Conservation (phyloP, 2,888 invertebrate genomes). For the Listrodromus nycthemerus region DNA sequence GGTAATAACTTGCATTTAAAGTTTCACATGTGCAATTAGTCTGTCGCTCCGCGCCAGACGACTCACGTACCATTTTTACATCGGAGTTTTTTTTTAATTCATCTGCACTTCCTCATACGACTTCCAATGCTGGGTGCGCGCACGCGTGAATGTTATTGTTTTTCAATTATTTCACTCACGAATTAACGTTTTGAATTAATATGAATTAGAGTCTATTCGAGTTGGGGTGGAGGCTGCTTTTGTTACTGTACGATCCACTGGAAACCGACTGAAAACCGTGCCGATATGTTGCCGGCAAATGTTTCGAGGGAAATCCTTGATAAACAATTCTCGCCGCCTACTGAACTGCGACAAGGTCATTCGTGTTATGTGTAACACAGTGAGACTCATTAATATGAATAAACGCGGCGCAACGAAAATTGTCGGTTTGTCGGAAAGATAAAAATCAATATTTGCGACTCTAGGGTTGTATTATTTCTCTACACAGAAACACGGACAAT, state of each 20-base stretch:
- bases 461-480: constrained; percentile 48
- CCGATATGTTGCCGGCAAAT: neutral
- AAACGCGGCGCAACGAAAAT: constrained; percentile 68
- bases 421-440: constrained; percentile 70
- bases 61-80: constrained; percentile 18
- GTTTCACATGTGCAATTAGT: constrained; percentile 51
- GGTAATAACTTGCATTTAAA: constrained; percentile 48
- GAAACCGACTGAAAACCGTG: constrained; percentile 5
- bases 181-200: constrained; percentile 7
- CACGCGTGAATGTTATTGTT: neutral
- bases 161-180: neutral
- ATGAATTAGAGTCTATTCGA: constrained; percentile 21
- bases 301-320: constrained; percentile 37
- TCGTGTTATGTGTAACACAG: constrained; percentile 7
- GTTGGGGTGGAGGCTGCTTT: neutral
- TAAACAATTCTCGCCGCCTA: constrained; percentile 41
- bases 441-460: constrained; percentile 73
- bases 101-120: neutral
- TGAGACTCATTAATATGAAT: constrained; percentile 75
- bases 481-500: constrained; percentile 7
- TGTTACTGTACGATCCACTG: neutral
- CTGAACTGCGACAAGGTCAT: constrained; percentile 33
- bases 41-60: neutral
- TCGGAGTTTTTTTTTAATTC: constrained; percentile 1
- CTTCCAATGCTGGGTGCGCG: neutral